phyloP scores from a whole-genome alignment of 1,140 invertebrate genomes.

The Papilio polyxenes region DNA sequence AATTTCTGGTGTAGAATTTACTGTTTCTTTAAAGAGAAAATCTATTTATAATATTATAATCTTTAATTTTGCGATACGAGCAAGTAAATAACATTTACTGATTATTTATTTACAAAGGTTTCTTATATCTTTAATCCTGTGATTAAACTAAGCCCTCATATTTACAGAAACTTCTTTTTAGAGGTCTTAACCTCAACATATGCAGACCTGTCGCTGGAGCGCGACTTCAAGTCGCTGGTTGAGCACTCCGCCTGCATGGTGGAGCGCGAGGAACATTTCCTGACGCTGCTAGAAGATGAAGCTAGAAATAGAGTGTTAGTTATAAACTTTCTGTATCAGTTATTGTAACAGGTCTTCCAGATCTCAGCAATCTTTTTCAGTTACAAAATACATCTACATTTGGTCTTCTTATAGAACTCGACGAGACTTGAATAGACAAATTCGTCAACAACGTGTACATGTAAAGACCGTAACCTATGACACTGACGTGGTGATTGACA shows the following conservation, averaged over 20 bases:
- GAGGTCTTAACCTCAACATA: conserved; percentile 26
- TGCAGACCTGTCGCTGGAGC: conserved; percentile 39
- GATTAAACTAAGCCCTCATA: neutral
- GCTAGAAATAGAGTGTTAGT: conserved; percentile 51
- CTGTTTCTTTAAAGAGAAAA: no score
- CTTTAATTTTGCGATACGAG: no score
- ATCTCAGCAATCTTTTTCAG: neutral
- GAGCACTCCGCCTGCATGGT: conserved; percentile 37
- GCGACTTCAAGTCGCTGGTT: conserved; percentile 34
- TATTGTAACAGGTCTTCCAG: neutral
- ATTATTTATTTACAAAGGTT: no score
- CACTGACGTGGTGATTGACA: conserved; percentile 50
- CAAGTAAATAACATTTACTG: no score
- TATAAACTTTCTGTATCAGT: neutral
- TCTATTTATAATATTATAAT: no score
- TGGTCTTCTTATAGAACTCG: conserved; percentile 46
- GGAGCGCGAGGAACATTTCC: conserved; percentile 16
- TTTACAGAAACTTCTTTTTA: conserved; percentile 17
- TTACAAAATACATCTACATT: conserved; percentile 26
- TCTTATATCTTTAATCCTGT: no score
- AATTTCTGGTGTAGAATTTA: no score
- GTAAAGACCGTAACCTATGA: conserved; percentile 60
- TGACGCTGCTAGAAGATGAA: conserved; percentile 46
- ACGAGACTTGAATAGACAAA: conserved; percentile 52
- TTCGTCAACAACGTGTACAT: conserved; percentile 61